Conservation (phyloP, 2,113 vertebrate genomes). For the Pangasianodon gigas region DNA sequence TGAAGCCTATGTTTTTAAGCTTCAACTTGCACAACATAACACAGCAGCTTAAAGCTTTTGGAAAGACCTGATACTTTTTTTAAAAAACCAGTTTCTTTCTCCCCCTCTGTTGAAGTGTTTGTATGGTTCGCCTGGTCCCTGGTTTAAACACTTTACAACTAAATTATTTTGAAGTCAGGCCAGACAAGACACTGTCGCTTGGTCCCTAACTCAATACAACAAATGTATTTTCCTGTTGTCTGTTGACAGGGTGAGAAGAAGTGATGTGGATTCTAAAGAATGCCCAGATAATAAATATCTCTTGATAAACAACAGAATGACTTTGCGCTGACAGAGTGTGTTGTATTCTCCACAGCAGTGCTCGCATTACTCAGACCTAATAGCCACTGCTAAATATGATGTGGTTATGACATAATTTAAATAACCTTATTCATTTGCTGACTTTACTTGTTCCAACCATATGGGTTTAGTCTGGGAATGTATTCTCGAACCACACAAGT, state of each 20-base stretch:
- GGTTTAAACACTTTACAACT: not conserved
- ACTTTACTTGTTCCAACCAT: conserved; percentile 7
- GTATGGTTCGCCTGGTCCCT: not conserved
- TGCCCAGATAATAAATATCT: not conserved
- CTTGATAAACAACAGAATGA: conserved; percentile 1
- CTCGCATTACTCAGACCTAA: not conserved
- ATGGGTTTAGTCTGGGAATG: conserved; percentile 3
- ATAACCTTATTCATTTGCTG: not conserved
- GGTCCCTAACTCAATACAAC: not conserved
- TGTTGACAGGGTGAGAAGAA: conserved; percentile 5
- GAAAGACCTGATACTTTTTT: not conserved
- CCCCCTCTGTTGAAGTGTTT: not conserved
- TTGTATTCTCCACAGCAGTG: not conserved
- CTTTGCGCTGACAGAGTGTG: not conserved
- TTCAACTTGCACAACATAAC: not conserved
- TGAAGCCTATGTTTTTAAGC: not conserved
- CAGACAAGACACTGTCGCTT: not conserved
- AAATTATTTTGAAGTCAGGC: not conserved
- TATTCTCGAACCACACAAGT: conserved; percentile 18
- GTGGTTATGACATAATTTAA: not conserved
- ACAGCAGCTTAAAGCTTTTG: not conserved
- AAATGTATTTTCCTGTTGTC: not conserved
- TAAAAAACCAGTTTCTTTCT: not conserved
- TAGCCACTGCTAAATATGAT: conserved; percentile 1
- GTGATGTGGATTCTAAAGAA: conserved; percentile 13